These are phyloP conservation scores for Loris lydekkerianus DNA, from an alignment of 2,797 vertebrate species.

Conservation along the genomic window DNA sequence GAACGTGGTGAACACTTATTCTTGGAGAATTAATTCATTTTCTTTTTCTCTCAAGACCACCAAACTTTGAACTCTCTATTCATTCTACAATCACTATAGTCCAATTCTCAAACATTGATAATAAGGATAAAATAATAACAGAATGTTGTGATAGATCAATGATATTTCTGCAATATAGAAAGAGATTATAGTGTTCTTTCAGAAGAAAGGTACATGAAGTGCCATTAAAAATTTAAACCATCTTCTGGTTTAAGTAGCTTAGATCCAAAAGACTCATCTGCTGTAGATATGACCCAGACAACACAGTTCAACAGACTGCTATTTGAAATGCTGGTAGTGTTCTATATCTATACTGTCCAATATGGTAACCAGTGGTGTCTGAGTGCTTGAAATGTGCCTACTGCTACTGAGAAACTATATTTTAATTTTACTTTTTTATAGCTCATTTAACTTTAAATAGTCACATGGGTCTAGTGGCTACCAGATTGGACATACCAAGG, in stretches of 20 bases:
- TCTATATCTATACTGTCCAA: background rate
- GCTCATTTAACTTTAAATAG: background rate
- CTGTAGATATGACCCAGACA: background rate
- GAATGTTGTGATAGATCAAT: background rate
- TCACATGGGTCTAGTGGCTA: background rate
- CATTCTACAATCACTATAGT: background rate
- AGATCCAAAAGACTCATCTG: background rate
- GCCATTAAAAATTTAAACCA: background rate
- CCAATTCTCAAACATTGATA: background rate
- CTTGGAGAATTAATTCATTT: background rate
- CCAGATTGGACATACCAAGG: background rate
- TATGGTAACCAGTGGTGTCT: background rate
- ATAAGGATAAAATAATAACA: background rate
- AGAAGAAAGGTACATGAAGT: background rate
- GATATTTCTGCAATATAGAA: background rate
- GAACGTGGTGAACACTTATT: background rate
- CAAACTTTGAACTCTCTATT: background rate
- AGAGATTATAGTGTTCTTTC: background rate
- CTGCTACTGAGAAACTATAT: background rate
- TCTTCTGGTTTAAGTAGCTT: background rate
- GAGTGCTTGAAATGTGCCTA: background rate
- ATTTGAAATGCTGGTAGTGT: background rate
- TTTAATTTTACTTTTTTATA: conserved; percentile 31
- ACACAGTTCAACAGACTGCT: background rate
- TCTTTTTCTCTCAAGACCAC: background rate